Evolutionary conservation across 2,113 vertebrate species (phyloP).

Genomic region (Eleginops maclovinus): DNA sequence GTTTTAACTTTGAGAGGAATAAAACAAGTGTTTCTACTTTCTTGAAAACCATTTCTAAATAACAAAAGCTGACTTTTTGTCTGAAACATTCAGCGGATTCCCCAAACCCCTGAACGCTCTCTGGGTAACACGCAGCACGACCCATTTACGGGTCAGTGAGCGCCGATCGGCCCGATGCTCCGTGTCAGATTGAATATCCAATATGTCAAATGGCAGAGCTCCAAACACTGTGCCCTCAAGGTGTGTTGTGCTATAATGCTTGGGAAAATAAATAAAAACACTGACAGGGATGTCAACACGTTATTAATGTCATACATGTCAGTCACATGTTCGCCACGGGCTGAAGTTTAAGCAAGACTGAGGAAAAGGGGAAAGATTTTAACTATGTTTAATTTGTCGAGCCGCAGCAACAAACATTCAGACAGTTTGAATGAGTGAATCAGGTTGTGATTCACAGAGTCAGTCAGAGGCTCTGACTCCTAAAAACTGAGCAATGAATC

Average conservation of each 20-base stretch:
- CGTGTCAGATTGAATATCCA: slow-evolving; percentile 48
- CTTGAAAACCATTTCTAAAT: background rate
- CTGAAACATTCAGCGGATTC: background rate
- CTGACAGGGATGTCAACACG: slow-evolving; percentile 26
- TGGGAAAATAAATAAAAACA: slow-evolving; percentile 20
- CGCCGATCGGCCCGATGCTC: background rate
- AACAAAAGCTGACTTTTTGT: background rate
- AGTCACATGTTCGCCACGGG: background rate
- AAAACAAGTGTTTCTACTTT: background rate
- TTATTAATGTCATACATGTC: slow-evolving; percentile 43
- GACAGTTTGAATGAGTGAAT: background rate
- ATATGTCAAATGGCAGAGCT: slow-evolving; percentile 1
- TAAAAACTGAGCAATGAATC: background rate
- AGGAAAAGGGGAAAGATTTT: too few species aligned
- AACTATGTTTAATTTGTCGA: too few species aligned
- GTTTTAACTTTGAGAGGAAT: background rate
- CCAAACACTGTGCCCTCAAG: background rate
- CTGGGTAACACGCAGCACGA: background rate
- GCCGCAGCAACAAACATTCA: too few species aligned
- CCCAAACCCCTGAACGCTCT: background rate
- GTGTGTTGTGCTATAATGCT: slow-evolving; percentile 30
- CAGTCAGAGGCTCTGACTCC: background rate
- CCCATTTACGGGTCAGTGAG: slow-evolving; percentile 39
- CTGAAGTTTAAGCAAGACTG: background rate
- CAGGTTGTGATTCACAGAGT: slow-evolving; percentile 23